These are phyloP conservation scores for Epinotia nisella DNA, from an alignment of 2,888 invertebrate species.

Conservation along the genomic window DNA sequence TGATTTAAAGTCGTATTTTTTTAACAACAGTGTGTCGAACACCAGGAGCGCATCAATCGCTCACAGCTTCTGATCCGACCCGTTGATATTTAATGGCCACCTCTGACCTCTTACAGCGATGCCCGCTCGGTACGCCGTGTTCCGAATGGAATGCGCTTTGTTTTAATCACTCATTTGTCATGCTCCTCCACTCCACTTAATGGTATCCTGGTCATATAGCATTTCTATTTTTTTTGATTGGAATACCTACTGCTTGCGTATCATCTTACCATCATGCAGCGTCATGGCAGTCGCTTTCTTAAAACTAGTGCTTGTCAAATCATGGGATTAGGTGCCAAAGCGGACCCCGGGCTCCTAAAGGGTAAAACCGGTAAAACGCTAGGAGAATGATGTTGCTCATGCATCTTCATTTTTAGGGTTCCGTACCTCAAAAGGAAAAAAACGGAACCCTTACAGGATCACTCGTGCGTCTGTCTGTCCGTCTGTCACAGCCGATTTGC, in stretches of 20 bases:
- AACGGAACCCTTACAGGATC: too few relatives aligned
- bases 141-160: constrained; percentile 38
- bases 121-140: constrained; percentile 2
- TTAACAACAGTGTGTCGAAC: constrained; percentile 48
- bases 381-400: too few relatives aligned
- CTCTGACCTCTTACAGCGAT: constrained; percentile 46
- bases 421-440: too few relatives aligned
- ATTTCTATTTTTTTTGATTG: constrained; percentile 14
- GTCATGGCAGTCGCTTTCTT: too few relatives aligned
- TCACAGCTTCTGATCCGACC: constrained; percentile 53
- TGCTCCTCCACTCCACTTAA: constrained; percentile 30
- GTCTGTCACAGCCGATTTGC: too few relatives aligned
- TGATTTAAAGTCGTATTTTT: constrained; percentile 4
- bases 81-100: constrained; percentile 56
- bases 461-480: too few relatives aligned
- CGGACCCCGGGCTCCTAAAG: too few relatives aligned
- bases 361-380: too few relatives aligned
- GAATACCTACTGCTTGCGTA: background rate
- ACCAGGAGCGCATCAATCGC: constrained; percentile 55
- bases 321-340: too few relatives aligned
- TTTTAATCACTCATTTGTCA: constrained; percentile 44
- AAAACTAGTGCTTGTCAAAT: too few relatives aligned
- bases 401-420: too few relatives aligned
- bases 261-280: too few relatives aligned
- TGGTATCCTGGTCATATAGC: constrained; percentile 26